These are phyloP conservation scores for Gymnocypris eckloni DNA, from an alignment of 2,797 vertebrate species.

Conservation along the genomic window DNA sequence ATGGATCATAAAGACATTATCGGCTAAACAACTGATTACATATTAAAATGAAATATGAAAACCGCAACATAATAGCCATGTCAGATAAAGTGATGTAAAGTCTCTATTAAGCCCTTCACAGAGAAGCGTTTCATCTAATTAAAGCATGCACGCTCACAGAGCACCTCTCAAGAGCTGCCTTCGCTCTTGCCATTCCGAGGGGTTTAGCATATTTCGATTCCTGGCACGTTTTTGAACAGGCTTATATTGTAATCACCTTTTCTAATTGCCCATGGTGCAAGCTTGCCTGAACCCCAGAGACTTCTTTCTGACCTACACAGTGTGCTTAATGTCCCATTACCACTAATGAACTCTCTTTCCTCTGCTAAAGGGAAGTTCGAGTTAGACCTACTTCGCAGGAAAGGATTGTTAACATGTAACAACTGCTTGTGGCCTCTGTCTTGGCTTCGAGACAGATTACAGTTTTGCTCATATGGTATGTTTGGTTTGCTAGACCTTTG, in stretches of 20 bases:
- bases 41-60: constrained; percentile 41
- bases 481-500: constrained; percentile 21
- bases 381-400: constrained; percentile 69
- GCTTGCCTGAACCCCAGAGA: constrained; percentile 76
- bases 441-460: background rate
- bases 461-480: constrained; percentile 27
- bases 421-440: constrained; percentile 55
- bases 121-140: constrained; percentile 58
- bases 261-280: constrained; percentile 81
- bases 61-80: constrained; percentile 53
- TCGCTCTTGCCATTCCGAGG: constrained; percentile 48
- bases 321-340: constrained; percentile 84
- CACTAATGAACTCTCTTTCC: constrained; percentile 82
- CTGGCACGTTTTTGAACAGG: constrained; percentile 71
- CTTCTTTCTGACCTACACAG: constrained; percentile 80
- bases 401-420: constrained; percentile 69
- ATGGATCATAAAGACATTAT: constrained; percentile 28
- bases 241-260: constrained; percentile 81
- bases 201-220: constrained; percentile 69
- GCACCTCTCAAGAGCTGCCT: constrained; percentile 57
- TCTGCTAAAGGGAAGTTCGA: constrained; percentile 68
- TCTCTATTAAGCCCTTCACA: constrained; percentile 46
- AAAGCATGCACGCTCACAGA: constrained; percentile 57
- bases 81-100: constrained; percentile 52
- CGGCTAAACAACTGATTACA: constrained; percentile 25